Conservation (phyloP, 2,888 invertebrate species). For the Odontocerum albicorne region DNA sequence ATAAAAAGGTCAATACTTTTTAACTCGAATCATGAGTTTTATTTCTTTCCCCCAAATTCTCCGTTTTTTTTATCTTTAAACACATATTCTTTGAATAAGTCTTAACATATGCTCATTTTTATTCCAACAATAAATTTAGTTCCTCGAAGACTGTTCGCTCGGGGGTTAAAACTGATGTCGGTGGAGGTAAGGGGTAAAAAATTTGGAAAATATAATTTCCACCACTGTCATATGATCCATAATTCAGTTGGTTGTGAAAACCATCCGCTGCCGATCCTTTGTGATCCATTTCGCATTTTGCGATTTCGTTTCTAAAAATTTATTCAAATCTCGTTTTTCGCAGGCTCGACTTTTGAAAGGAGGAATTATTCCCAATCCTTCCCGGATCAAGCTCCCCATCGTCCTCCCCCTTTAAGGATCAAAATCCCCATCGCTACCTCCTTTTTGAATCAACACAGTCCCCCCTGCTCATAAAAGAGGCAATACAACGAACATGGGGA, state of each 20-base stretch:
- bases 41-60: no score
- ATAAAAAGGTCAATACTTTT: no score
- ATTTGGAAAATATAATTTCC: slow-evolving; percentile 11
- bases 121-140: not conserved
- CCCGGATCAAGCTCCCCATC: slow-evolving; percentile 1
- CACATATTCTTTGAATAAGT: no score
- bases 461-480: not conserved
- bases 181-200: slow-evolving; percentile 4
- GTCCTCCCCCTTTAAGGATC: not conserved
- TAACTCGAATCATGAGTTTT: no score
- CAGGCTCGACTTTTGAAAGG: slow-evolving; percentile 33
- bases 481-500: not conserved
- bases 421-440: not conserved
- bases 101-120: not conserved
- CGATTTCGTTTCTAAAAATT: slow-evolving; percentile 29
- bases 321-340: slow-evolving; percentile 37
- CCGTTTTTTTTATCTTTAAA: no score
- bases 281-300: slow-evolving; percentile 33
- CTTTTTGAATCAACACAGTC: not conserved
- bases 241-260: slow-evolving; percentile 23
- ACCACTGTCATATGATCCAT: slow-evolving; percentile 20
- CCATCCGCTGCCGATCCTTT: slow-evolving; percentile 31
- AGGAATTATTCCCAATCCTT: slow-evolving; percentile 32
- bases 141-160: not conserved
- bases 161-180: not conserved